A percentile compares a stretch with the other conserved stretches of the same genome.
phyloP scores from a whole-genome alignment of 2,113 vertebrate genomes.

The Colaptes auratus region DNA sequence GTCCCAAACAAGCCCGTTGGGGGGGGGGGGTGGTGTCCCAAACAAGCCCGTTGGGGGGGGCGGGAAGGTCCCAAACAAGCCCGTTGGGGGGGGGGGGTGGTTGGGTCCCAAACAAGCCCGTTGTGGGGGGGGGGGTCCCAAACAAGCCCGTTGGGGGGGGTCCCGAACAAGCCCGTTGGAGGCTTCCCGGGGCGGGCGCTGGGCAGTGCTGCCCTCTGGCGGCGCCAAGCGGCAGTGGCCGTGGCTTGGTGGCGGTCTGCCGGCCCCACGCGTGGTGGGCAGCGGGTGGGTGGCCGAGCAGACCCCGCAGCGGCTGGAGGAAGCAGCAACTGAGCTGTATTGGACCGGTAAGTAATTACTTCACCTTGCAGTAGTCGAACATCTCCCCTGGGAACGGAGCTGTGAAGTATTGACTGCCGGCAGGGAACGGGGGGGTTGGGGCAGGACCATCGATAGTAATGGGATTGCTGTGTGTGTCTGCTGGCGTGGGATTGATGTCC shows the following conservation, averaged over 20 bases:
- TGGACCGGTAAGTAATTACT: neutral
- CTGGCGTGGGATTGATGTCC: neutral
- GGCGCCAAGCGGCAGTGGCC: neutral
- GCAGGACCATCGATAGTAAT: neutral
- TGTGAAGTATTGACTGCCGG: neutral
- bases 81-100: too few species aligned
- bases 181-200: neutral
- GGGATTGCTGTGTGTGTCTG: neutral
- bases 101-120: too few species aligned
- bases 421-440: neutral
- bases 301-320: neutral
- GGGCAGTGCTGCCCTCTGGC: neutral
- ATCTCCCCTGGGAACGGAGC: neutral
- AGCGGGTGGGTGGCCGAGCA: too few species aligned
- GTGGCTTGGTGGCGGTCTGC: neutral
- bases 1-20: too few species aligned
- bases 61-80: too few species aligned
- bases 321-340: too few species aligned
- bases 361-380: neutral
- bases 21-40: too few species aligned
- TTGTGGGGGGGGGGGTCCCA: too few species aligned
- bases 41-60: too few species aligned
- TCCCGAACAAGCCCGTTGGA: neutral
- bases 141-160: too few species aligned
- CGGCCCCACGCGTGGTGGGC: too few species aligned